A percentile compares a stretch with the other conserved stretches of the same genome.
These are phyloP conservation scores for Drosophila nr. perissopoda DNA, from an alignment of 2,888 invertebrate genomes.

Conservation along the genomic window DNA sequence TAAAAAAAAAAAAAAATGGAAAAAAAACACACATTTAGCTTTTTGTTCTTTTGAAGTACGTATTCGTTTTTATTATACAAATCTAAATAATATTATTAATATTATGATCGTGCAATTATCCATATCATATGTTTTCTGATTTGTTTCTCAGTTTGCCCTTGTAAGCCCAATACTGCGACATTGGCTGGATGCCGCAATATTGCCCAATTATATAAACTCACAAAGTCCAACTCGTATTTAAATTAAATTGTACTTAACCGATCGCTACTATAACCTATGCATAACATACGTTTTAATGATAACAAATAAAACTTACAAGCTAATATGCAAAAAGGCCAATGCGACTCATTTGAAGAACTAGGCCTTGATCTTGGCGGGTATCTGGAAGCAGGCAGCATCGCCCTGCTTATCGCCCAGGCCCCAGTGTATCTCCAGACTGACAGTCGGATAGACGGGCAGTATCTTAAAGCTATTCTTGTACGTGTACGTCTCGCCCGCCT, in stretches of 20 bases:
- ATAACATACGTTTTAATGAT: conserved; percentile 50
- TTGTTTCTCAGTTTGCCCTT: background rate
- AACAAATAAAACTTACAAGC: conserved; percentile 52
- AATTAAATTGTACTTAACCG: conserved; percentile 50
- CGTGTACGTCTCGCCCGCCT: conserved; percentile 88
- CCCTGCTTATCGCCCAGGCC: conserved; percentile 85
- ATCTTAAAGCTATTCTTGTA: conserved; percentile 89
- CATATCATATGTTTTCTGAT: conserved; percentile 2
- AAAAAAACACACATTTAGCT: conserved; percentile 4
- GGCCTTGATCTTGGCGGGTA: conserved; percentile 88
- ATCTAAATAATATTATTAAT: conserved; percentile 9
- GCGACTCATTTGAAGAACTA: conserved; percentile 30
- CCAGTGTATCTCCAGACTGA: conserved; percentile 88
- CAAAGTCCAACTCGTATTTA: conserved; percentile 23
- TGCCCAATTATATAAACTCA: conserved; percentile 33
- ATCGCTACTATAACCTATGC: conserved; percentile 41
- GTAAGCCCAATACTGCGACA: conserved; percentile 63
- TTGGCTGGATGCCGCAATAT: conserved; percentile 75
- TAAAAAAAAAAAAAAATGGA: background rate
- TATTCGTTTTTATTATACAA: conserved; percentile 9
- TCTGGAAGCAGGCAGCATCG: conserved; percentile 88
- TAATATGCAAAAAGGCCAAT: conserved; percentile 27
- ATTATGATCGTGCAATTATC: conserved; percentile 24
- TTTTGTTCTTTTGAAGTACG: conserved; percentile 29
- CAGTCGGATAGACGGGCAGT: conserved; percentile 85